Evolutionary conservation across 2,113 vertebrate genomes (phyloP), one percentile per base, ranked within the genome.

Genomic region (Muntiacus reevesi): DNA sequence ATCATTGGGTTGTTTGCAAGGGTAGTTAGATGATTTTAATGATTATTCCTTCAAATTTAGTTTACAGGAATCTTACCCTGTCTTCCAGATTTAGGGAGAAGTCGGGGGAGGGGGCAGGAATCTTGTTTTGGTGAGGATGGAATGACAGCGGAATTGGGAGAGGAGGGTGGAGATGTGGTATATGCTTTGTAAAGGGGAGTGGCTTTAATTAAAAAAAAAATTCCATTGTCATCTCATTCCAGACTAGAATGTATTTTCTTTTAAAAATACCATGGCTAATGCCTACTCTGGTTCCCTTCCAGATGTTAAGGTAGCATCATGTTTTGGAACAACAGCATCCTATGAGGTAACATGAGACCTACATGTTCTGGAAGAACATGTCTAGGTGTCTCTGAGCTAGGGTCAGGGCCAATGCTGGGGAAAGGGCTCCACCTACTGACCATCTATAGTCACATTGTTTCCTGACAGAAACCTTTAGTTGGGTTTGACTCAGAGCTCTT

Each of bases 391-490:
- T 4, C 60, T 45, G 36, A 95, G 27, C 40, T 25, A 27, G 7
- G 45, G 92, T 86, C 71, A 92, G 52, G n/a, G 92, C 23, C 64
- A 96, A 96, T 5, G 3, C 82, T 81, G 57, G 67, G 19, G 91
- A 94, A 96, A 87, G 67, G 23, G 82, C 36, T 94, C 95, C 98
- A 97, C 96, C 97, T 98, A 90, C 95, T 93, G 98, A 82, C 85
- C 43, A 74, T 15, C 6, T 10, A 8, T 47, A 40, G 88, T 79
- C 84, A 94, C 43, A 45, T 6, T 43, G 55, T 95, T 94, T 93
- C 87, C 54, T 94, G 21, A n/a, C 13, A 33, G 89, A 40, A 74
- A 3, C 30, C 40, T 93, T 25, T 60, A 3, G 1, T 71, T 47
- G 43, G 54, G 47, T 94, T 83, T 57, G 33, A 33, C 30, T 83